Evolutionary conservation across 2,797 vertebrate genomes (phyloP), one percentile per base, ranked within the genome.

Genomic region (Acanthurus lineatus): DNA sequence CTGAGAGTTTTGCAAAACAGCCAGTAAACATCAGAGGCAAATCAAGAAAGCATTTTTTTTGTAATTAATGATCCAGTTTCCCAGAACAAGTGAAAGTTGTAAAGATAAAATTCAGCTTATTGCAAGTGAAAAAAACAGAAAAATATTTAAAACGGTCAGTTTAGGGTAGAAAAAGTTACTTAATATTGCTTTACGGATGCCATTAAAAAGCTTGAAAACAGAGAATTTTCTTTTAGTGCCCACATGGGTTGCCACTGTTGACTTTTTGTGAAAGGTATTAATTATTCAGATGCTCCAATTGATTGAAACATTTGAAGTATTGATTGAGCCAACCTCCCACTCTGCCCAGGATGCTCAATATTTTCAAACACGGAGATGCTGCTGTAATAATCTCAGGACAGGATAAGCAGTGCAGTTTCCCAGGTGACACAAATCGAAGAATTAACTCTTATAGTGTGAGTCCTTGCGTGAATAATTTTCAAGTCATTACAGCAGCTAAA

Each of bases 231-330:
- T 20, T 57, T 54, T 48, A 57, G 28, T 16, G 17, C 35, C 17
- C 35, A 47, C 3, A 22, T 32, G 32, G 22, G 22, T 68, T 64
- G 66, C 52, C 25, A 48, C 62, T 35, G 56, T 61, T 77, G 38
- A 6, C 52, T 49, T 64, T 58, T 69, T 68, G 45, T 79, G 45
- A 70, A 38, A 12, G 53, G 2, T 53, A 69, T 79, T 69, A 76
- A 85, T 72, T 73, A 82, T 79, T 20, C 38, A 78, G 60, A 19
- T 42, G 48, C 28, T 77, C 45, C 63, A 20, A 69, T 62, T 76
- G 49, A 85, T 72, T 52, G 59, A 57, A 54, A 45, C 11, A 40
- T 72, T 65, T 80, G 2, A 73, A 77, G 83, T 69, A 81, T 74
- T 79, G 35, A 81, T 81, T 38, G 14, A 14, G 61, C 38, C 53